Percentiles rank a stretch among this genome's conserved stretches.
phyloP scores from a whole-genome alignment of 2,113 vertebrate species.

The Colinus virginianus region DNA sequence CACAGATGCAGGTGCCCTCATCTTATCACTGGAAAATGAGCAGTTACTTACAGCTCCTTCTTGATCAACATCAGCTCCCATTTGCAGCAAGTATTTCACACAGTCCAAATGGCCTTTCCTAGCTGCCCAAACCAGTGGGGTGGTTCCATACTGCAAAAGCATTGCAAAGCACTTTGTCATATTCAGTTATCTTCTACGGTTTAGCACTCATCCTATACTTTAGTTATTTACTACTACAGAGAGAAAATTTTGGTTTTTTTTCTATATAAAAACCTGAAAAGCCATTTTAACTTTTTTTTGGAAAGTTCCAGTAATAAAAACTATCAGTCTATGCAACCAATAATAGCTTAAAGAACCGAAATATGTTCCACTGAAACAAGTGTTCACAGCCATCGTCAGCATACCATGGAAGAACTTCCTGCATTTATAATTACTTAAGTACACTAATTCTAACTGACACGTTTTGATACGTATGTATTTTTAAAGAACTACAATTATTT shows the following conservation, averaged over 20 bases:
- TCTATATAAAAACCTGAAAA: neutral
- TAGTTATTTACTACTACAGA: neutral
- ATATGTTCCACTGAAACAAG: neutral
- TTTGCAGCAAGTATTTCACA: slow-evolving; percentile 92
- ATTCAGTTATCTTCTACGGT: neutral
- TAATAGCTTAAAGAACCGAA: neutral
- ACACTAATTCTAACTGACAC: accelerated
- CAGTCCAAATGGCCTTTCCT: slow-evolving; percentile 94
- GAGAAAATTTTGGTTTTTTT: neutral
- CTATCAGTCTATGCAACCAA: neutral
- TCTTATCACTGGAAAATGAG: neutral
- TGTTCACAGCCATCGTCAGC: neutral
- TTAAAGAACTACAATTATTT: neutral
- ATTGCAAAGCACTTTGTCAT: neutral
- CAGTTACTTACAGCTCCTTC: slow-evolving; percentile 91
- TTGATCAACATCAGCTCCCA: slow-evolving; percentile 97
- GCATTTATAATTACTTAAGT: neutral
- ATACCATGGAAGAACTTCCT: neutral
- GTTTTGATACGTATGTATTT: neutral
- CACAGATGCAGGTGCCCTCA: neutral
- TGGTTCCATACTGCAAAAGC: slow-evolving; percentile 91
- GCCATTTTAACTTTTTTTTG: neutral
- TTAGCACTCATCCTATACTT: neutral
- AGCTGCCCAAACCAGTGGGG: slow-evolving; percentile 94
- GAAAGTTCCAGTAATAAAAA: neutral